Evolutionary conservation across 2,113 vertebrate genomes (phyloP).

Genomic region (Notechis scutatus): DNA sequence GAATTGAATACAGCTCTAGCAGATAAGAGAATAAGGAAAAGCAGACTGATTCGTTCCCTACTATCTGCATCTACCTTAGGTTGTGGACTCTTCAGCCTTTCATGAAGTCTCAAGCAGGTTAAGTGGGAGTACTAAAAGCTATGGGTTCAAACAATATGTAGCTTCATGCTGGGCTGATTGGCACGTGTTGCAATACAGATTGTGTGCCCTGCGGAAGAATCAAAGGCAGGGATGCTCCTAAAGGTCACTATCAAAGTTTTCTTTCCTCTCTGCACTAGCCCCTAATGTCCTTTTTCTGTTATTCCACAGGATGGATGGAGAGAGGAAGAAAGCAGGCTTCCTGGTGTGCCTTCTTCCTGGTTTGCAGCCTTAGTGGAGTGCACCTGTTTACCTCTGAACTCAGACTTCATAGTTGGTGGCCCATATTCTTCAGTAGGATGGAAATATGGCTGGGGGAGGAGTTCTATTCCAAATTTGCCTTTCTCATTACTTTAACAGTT

Average conservation of each 20-base stretch:
- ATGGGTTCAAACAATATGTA: background rate
- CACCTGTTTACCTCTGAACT: background rate
- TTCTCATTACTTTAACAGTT: background rate
- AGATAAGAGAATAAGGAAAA: constrained; percentile 32
- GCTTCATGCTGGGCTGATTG: constrained; percentile 18
- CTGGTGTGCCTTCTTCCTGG: background rate
- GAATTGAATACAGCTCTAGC: constrained; percentile 32
- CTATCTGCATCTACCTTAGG: constrained; percentile 7
- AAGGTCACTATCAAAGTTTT: constrained; percentile 7
- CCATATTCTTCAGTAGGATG: background rate
- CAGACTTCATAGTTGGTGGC: background rate
- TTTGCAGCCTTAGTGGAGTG: background rate
- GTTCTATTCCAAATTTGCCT: background rate
- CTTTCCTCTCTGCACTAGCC: background rate
- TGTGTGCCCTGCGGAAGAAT: constrained; percentile 9
- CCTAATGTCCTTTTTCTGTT: background rate
- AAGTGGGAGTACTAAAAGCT: background rate
- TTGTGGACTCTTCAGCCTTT: background rate
- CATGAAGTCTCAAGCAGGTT: background rate
- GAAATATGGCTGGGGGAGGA: background rate
- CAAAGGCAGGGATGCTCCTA: background rate
- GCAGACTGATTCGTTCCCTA: constrained; percentile 20
- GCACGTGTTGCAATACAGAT: constrained; percentile 39
- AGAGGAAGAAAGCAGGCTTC: constrained; percentile 12
- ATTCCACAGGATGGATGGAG: constrained; percentile 12